Conservation (phyloP, 2,113 vertebrate species). For the Echinops telfairi region DNA sequence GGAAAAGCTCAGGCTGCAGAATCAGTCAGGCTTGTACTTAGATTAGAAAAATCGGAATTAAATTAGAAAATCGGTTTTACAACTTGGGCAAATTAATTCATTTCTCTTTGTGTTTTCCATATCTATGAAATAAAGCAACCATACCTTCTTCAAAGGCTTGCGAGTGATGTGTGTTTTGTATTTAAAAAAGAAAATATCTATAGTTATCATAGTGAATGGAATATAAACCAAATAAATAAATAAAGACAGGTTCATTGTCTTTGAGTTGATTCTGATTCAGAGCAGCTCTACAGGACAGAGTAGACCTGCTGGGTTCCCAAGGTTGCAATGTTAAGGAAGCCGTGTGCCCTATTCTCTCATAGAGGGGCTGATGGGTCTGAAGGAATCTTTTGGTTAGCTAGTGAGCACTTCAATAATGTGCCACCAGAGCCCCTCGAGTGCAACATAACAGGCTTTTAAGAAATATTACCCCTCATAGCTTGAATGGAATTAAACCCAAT, state of each 20-base stretch:
- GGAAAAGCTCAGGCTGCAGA: neutral
- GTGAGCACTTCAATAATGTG: too few species aligned
- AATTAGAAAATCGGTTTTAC: neutral
- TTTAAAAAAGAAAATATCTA: conserved; percentile 17
- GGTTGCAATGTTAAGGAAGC: too few species aligned
- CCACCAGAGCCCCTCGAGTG: too few species aligned
- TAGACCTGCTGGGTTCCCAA: too few species aligned
- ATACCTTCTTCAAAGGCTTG: neutral
- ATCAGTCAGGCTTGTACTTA: neutral
- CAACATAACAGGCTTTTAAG: too few species aligned
- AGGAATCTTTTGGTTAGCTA: too few species aligned
- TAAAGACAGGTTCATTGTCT: too few species aligned
- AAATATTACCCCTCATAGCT: neutral
- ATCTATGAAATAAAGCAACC: neutral
- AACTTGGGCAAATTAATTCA: neutral
- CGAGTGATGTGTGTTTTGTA: neutral
- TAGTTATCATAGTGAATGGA: neutral
- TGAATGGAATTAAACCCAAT: neutral
- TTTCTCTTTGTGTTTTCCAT: neutral
- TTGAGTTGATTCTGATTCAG: too few species aligned
- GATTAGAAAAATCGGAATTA: neutral
- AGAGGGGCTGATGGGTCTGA: too few species aligned
- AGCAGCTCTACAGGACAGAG: too few species aligned
- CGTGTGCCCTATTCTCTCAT: too few species aligned
- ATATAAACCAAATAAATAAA: too few species aligned